phyloP scores from a whole-genome alignment of 2,797 vertebrate species.

The Dallia pectoralis region DNA sequence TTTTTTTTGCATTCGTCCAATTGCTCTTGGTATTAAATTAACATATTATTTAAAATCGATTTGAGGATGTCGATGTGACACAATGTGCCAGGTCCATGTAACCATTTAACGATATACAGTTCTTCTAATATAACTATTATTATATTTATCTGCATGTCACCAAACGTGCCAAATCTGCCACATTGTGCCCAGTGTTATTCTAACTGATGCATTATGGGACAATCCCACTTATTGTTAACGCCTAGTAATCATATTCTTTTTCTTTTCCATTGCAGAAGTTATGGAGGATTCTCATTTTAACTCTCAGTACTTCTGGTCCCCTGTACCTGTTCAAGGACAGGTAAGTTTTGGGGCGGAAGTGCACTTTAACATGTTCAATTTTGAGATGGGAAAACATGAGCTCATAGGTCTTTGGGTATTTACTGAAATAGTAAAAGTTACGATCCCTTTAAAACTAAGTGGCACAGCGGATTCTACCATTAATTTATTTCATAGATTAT shows the following conservation, averaged over 20 bases:
- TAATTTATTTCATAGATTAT: too few relatives aligned
- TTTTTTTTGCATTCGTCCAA: neutral
- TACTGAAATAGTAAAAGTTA: too few relatives aligned
- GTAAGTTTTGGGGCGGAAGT: conserved; percentile 67
- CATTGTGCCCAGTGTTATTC: neutral
- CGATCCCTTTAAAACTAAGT: too few relatives aligned
- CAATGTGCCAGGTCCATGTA: neutral
- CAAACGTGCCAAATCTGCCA: neutral
- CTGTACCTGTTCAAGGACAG: conserved; percentile 91
- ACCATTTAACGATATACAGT: neutral
- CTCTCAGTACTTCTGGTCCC: conserved; percentile 98
- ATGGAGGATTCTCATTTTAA: conserved; percentile 99
- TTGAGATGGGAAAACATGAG: too few relatives aligned
- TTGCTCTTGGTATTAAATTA: neutral
- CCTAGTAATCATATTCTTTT: neutral
- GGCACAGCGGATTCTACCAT: too few relatives aligned
- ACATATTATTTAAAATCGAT: neutral
- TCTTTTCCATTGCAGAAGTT: conserved; percentile 64
- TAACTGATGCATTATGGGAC: neutral
- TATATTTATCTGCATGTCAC: neutral
- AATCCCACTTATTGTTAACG: neutral
- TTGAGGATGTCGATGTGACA: neutral
- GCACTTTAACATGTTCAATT: conserved; percentile 3
- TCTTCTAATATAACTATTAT: too few relatives aligned
- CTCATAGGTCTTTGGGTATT: too few relatives aligned